phyloP scores from a whole-genome alignment of 2,113 vertebrate species.

The Takifugu flavidus region DNA sequence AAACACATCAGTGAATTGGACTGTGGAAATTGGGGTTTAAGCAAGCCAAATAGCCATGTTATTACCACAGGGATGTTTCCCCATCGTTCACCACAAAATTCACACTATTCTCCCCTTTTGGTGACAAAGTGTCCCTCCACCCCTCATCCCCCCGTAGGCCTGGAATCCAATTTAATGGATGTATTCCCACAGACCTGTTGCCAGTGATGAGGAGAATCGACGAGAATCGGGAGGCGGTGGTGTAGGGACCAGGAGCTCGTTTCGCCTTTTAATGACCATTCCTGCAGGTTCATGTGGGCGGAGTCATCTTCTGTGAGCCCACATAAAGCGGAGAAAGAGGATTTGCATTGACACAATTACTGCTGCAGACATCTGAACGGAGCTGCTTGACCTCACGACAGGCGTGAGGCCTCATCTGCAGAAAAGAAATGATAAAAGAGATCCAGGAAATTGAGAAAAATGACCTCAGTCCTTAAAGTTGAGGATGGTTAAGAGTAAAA shows the following conservation, averaged over 20 bases:
- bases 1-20: slow-evolving; percentile 60
- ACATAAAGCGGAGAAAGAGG: slow-evolving; percentile 35
- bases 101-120: slow-evolving; percentile 53
- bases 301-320: slow-evolving; percentile 18
- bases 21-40: slow-evolving; percentile 60
- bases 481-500: too few species aligned
- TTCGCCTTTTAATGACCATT: slow-evolving; percentile 65
- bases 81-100: slow-evolving; percentile 39
- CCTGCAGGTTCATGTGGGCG: slow-evolving; percentile 45
- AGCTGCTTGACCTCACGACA: slow-evolving; percentile 43
- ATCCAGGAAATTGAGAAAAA: too few species aligned
- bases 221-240: slow-evolving; percentile 27
- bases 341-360: slow-evolving; percentile 43
- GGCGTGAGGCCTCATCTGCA: slow-evolving; percentile 9
- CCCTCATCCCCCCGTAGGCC: slow-evolving; percentile 62
- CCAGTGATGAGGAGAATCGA: slow-evolving; percentile 37
- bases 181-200: slow-evolving; percentile 68
- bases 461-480: too few species aligned
- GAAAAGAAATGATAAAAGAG: slow-evolving; percentile 1
- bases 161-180: slow-evolving; percentile 75
- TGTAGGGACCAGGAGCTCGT: slow-evolving; percentile 20
- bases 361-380: slow-evolving; percentile 25
- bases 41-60: slow-evolving; percentile 60
- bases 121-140: slow-evolving; percentile 51
- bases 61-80: slow-evolving; percentile 58